A percentile compares a stretch with the other conserved stretches of the same genome.
Conservation (phyloP, 2,113 vertebrate species). For the Chloropsis hardwickii region DNA sequence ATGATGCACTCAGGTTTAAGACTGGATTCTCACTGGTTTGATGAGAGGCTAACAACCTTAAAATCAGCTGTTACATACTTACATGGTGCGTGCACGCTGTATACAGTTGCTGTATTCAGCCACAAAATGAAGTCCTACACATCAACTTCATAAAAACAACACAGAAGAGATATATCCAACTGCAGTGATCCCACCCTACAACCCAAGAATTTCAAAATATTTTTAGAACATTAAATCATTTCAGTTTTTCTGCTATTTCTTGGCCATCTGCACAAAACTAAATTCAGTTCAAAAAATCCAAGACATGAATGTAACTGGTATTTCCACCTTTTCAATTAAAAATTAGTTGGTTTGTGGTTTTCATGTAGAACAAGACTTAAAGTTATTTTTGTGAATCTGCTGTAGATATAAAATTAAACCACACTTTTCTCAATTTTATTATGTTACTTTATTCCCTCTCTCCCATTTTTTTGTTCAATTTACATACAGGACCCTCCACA, state of each 20-base stretch:
- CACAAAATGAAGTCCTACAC: not conserved
- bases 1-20: not conserved
- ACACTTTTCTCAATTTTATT: not conserved
- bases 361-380: not conserved
- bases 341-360: not conserved
- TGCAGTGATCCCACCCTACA: not conserved
- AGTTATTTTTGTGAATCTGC: not conserved
- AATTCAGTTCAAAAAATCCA: not conserved
- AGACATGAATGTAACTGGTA: not conserved
- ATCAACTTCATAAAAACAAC: not conserved
- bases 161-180: not conserved
- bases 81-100: not conserved
- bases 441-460: not conserved
- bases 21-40: not conserved
- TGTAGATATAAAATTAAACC: not conserved
- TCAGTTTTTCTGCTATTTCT: not conserved
- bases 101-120: not conserved
- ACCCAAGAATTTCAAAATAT: not conserved
- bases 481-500: conserved; percentile 4
- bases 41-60: not conserved
- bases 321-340: not conserved
- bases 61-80: not conserved
- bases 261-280: not conserved
- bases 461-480: not conserved
- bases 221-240: not conserved